Conservation (phyloP, 2,797 vertebrate species). For the Sebastes diaconus region DNA sequence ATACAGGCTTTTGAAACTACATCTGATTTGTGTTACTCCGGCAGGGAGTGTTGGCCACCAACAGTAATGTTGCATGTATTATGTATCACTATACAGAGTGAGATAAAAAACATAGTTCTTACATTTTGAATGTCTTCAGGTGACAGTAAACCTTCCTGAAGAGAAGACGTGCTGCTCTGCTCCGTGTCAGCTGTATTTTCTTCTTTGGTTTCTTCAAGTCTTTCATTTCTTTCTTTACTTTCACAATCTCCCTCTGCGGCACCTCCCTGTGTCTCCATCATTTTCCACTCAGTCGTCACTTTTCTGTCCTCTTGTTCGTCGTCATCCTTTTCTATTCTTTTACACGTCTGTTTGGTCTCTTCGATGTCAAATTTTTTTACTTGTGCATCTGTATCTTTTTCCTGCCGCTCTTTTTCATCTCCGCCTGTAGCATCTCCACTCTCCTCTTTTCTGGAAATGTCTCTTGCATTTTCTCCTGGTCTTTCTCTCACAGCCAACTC, state of each 20-base stretch:
- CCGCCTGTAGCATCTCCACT: neutral
- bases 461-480: neutral
- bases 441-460: neutral
- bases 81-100: neutral
- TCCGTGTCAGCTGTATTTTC: neutral
- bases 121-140: constrained; percentile 78
- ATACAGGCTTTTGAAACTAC: neutral
- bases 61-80: neutral
- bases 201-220: neutral
- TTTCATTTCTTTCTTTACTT: neutral
- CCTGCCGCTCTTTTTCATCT: constrained; percentile 1
- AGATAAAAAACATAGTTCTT: constrained; percentile 10
- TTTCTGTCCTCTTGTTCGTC: neutral
- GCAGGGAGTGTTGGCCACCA: neutral
- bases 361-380: neutral
- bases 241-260: neutral
- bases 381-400: neutral
- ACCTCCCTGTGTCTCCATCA: neutral
- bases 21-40: neutral
- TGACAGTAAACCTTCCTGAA: constrained; percentile 60
- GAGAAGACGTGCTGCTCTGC: constrained; percentile 17
- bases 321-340: neutral
- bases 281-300: neutral
- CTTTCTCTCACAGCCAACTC: neutral
- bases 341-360: neutral